phyloP scores from a whole-genome alignment of 2,113 vertebrate species.

The Crotalus horridus region DNA sequence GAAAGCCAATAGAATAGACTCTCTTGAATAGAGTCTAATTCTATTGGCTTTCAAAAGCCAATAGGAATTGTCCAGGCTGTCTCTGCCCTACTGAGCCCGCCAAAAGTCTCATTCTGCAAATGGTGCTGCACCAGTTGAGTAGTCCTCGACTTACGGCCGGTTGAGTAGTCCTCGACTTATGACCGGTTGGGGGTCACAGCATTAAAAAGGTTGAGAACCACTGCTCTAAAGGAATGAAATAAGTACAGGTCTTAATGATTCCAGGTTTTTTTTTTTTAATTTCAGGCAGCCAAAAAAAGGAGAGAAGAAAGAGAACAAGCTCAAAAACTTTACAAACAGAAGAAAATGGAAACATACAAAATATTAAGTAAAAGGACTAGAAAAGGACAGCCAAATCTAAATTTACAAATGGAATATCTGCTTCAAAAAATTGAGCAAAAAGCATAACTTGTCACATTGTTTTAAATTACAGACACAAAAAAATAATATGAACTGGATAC shows the following conservation, averaged over 20 bases:
- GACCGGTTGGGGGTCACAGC: too few relatives aligned
- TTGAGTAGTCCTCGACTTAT: too few relatives aligned
- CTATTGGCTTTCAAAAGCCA: too few relatives aligned
- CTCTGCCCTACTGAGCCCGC: too few relatives aligned
- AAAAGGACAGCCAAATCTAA: slow-evolving; percentile 95
- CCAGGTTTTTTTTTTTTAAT: slow-evolving; percentile 27
- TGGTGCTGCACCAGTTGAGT: too few relatives aligned
- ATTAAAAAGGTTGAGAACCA: too few relatives aligned
- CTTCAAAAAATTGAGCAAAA: slow-evolving; percentile 89
- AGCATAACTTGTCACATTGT: slow-evolving; percentile 28
- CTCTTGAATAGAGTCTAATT: too few relatives aligned
- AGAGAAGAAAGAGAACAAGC: slow-evolving; percentile 83
- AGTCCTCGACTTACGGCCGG: too few relatives aligned
- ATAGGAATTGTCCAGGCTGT: too few relatives aligned
- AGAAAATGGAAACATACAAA: slow-evolving; percentile 87
- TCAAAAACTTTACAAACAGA: slow-evolving; percentile 82
- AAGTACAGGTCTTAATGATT: neutral
- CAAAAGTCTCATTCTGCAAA: too few relatives aligned
- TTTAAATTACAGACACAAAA: neutral
- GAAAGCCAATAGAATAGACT: too few relatives aligned
- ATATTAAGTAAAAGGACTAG: slow-evolving; percentile 89
- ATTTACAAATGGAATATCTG: slow-evolving; percentile 92
- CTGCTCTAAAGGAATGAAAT: neutral
- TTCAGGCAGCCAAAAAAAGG: slow-evolving; percentile 81
- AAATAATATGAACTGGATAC: neutral